Conservation (phyloP, 1,140 invertebrate genomes). For the Drosophila baimaii region DNA sequence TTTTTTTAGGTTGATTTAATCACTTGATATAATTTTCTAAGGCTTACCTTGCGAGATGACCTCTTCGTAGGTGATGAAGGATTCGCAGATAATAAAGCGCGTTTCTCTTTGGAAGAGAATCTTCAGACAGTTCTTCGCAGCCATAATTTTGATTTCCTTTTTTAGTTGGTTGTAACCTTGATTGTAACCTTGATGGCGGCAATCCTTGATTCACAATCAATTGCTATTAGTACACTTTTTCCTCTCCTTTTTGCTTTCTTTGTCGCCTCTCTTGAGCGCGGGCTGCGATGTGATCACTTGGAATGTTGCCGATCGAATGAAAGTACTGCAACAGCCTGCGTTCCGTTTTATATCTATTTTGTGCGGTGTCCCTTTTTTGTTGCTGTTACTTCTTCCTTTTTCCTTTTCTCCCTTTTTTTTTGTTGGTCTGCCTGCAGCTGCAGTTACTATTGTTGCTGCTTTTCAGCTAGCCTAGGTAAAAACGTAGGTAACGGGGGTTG, state of each 20-base stretch:
- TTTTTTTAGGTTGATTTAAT: background rate
- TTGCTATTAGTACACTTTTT: background rate
- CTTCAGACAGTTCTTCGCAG: constrained; percentile 50
- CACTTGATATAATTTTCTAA: background rate
- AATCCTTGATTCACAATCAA: constrained; percentile 3
- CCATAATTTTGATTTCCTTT: constrained; percentile 36
- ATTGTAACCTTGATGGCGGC: background rate
- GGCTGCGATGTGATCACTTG: constrained; percentile 20
- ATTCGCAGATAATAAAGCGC: constrained; percentile 48
- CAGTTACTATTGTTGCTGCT: constrained; percentile 4
- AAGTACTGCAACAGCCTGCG: constrained; percentile 27
- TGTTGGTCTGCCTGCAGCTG: constrained; percentile 35
- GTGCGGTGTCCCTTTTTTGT: constrained; percentile 4
- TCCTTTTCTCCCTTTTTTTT: background rate
- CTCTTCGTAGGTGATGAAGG: constrained; percentile 53
- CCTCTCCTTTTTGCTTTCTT: constrained; percentile 1
- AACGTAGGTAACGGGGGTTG: constrained; percentile 37
- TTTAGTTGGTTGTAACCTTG: background rate
- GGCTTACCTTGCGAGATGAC: constrained; percentile 64
- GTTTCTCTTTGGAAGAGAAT: constrained; percentile 62
- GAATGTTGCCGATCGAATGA: constrained; percentile 42
- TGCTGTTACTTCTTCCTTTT: background rate
- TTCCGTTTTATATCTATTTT: constrained; percentile 34
- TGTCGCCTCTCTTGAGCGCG: background rate
- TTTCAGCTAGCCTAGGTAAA: constrained; percentile 18